A percentile compares a stretch with the other conserved stretches of the same genome.
phyloP scores from a whole-genome alignment of 2,888 invertebrate genomes.

The Drosophila antonietae region DNA sequence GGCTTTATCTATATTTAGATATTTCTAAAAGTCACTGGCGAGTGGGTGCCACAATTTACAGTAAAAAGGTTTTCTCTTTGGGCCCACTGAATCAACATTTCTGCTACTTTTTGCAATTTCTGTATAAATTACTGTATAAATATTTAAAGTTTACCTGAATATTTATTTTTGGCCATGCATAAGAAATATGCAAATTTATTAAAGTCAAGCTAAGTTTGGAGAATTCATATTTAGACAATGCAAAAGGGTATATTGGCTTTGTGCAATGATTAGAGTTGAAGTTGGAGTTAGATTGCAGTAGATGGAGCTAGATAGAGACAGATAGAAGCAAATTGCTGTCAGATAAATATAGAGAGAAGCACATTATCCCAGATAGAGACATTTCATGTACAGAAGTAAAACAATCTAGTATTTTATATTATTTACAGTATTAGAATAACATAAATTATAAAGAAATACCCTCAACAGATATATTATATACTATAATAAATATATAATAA shows the following conservation, averaged over 20 bases:
- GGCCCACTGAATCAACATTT: neutral
- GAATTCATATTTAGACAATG: neutral
- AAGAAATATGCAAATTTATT: neutral
- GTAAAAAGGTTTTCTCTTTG: neutral
- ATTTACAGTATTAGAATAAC: too few species aligned
- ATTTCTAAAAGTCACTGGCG: constrained; percentile 2
- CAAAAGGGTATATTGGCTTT: neutral
- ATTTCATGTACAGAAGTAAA: too few species aligned
- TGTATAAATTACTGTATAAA: neutral
- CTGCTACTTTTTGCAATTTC: neutral
- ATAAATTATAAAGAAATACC: too few species aligned
- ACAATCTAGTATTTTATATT: too few species aligned
- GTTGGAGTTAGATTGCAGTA: neutral
- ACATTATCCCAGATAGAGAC: too few species aligned
- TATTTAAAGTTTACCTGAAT: neutral
- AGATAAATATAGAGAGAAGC: neutral
- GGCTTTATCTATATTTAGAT: constrained; percentile 2
- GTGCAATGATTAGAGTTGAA: neutral
- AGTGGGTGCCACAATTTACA: constrained; percentile 9
- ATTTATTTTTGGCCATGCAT: constrained; percentile 1
- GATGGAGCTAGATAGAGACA: neutral
- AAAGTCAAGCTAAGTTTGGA: neutral
- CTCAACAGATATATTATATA: too few species aligned
- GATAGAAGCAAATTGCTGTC: too few species aligned
- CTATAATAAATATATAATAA: too few species aligned